These are phyloP conservation scores for Leptopilina clavipes DNA, from an alignment of 1,140 invertebrate genomes.

Conservation along the genomic window DNA sequence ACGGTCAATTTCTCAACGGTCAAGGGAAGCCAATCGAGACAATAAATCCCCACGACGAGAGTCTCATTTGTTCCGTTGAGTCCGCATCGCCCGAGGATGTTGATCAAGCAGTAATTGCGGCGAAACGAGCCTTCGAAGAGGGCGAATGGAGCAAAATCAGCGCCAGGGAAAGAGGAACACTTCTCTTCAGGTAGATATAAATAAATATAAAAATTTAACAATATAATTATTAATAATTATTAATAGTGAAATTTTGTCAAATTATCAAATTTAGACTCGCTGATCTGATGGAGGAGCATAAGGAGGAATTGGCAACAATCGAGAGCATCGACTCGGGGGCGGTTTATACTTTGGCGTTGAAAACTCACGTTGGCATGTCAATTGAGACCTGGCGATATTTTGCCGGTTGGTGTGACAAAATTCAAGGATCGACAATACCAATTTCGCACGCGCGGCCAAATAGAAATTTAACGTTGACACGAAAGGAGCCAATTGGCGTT, in stretches of 20 bases:
- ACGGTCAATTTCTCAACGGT: slow-evolving; percentile 91
- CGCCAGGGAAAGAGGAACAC: slow-evolving; percentile 84
- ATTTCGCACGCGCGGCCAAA: slow-evolving; percentile 92
- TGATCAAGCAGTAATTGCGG: slow-evolving; percentile 89
- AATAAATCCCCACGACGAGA: slow-evolving; percentile 92
- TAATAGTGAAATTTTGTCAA: too few species aligned
- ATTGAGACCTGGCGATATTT: slow-evolving; percentile 95
- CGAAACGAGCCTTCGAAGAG: slow-evolving; percentile 89
- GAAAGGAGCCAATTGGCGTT: slow-evolving; percentile 92
- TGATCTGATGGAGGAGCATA: slow-evolving; percentile 94
- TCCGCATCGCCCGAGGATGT: slow-evolving; percentile 88
- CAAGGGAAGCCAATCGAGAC: slow-evolving; percentile 79
- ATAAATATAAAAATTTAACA: too few species aligned
- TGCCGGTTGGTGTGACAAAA: slow-evolving; percentile 96
- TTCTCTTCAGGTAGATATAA: slow-evolving; percentile 72
- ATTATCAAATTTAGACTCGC: slow-evolving; percentile 78
- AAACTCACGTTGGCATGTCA: slow-evolving; percentile 96
- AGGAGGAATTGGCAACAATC: slow-evolving; percentile 94
- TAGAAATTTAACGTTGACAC: slow-evolving; percentile 90
- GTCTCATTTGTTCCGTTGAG: slow-evolving; percentile 84
- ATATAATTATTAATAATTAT: too few species aligned
- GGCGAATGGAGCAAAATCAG: slow-evolving; percentile 94
- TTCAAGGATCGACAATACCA: slow-evolving; percentile 93
- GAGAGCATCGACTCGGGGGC: slow-evolving; percentile 95
- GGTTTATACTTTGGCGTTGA: slow-evolving; percentile 95